These are phyloP conservation scores for Chaetorhynchus papuensis DNA, from an alignment of 2,113 vertebrate genomes.

Conservation along the genomic window DNA sequence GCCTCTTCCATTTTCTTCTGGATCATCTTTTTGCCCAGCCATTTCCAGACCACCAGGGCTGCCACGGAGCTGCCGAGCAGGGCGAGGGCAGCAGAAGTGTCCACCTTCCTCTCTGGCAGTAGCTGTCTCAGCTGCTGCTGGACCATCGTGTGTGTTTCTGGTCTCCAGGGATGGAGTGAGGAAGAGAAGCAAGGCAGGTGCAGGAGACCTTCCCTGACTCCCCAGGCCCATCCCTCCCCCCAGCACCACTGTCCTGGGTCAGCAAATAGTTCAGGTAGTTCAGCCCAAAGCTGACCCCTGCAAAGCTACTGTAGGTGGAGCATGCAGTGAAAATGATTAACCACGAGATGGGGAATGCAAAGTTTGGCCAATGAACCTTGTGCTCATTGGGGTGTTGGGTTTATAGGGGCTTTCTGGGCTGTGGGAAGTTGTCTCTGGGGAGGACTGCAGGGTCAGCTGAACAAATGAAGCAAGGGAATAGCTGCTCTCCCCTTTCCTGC, in stretches of 20 bases:
- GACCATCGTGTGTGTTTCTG: background rate
- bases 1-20: constrained; percentile 42
- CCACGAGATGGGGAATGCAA: background rate
- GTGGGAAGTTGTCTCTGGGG: background rate
- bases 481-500: background rate
- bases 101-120: background rate
- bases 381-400: background rate
- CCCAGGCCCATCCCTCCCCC: background rate
- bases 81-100: background rate
- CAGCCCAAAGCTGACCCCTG: background rate
- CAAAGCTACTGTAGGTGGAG: background rate
- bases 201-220: background rate
- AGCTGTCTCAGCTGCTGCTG: constrained; percentile 4
- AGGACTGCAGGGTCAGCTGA: background rate
- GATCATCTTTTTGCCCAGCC: constrained; percentile 6
- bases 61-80: background rate
- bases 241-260: background rate
- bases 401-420: background rate
- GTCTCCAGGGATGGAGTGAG: background rate
- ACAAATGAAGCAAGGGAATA: constrained; percentile 12
- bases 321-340: background rate
- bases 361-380: background rate
- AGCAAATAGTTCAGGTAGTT: background rate
- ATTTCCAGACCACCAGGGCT: background rate
- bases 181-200: background rate